A percentile compares a stretch with the other conserved stretches of the same genome.
These are phyloP conservation scores for Syngnathoides biaculeatus DNA, from an alignment of 2,113 vertebrate genomes.

Conservation along the genomic window DNA sequence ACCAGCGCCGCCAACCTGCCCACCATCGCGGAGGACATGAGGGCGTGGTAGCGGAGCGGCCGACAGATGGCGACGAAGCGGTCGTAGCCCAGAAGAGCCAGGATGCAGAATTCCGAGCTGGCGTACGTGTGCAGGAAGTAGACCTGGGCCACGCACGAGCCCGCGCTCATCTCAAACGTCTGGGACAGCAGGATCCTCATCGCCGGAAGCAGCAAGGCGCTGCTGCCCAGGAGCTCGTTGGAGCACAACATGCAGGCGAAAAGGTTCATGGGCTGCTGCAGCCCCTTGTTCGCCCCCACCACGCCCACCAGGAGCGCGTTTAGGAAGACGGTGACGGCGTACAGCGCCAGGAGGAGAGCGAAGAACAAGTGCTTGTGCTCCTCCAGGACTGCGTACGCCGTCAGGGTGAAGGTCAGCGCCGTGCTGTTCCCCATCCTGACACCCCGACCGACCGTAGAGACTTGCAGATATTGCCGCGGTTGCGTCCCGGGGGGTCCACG, in stretches of 20 bases:
- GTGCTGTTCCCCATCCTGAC: constrained; percentile 54
- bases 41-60: constrained; percentile 52
- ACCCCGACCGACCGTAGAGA: too few relatives aligned
- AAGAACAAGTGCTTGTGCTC: constrained; percentile 44
- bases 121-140: constrained; percentile 53
- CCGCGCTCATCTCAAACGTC: constrained; percentile 14
- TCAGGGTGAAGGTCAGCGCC: constrained; percentile 44
- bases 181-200: constrained; percentile 31
- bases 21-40: constrained; percentile 41
- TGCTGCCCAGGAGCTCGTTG: constrained; percentile 59
- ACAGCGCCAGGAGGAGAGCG: constrained; percentile 45
- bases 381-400: constrained; percentile 44
- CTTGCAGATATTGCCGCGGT: neutral
- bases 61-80: constrained; percentile 56
- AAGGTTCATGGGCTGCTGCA: constrained; percentile 63
- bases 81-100: constrained; percentile 60
- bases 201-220: constrained; percentile 38
- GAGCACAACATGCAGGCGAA: constrained; percentile 48
- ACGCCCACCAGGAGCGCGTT: constrained; percentile 49
- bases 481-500: too few relatives aligned
- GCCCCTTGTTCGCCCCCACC: constrained; percentile 32
- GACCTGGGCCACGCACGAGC: constrained; percentile 50
- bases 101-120: constrained; percentile 38
- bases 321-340: constrained; percentile 25
- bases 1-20: constrained; percentile 26